phyloP scores from a whole-genome alignment of 2,888 invertebrate genomes.

The Tineola bisselliella region DNA sequence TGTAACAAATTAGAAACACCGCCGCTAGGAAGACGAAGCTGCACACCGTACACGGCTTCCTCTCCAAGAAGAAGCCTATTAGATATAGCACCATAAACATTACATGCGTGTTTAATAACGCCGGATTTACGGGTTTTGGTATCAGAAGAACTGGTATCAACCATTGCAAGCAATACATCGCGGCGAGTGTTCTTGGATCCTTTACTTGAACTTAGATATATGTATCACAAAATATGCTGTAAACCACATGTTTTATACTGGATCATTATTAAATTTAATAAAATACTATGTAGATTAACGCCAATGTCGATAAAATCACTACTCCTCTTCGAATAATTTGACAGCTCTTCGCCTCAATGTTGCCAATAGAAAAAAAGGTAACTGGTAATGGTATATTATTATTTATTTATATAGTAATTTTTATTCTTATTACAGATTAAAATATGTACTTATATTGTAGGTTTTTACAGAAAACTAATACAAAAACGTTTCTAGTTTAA shows the following conservation, averaged over 20 bases:
- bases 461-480: too few species aligned
- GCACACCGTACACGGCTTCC: constrained; percentile 97
- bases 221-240: constrained; percentile 24
- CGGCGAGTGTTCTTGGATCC: neutral
- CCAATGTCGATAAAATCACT: neutral
- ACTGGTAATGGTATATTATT: too few species aligned
- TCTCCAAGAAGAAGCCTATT: constrained; percentile 95
- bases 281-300: neutral
- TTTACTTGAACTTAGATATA: constrained; percentile 6
- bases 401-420: too few species aligned
- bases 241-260: constrained; percentile 36
- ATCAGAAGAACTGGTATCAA: constrained; percentile 95
- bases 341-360: too few species aligned
- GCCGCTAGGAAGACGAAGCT: constrained; percentile 94
- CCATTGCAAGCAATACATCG: constrained; percentile 97
- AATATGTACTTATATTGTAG: too few species aligned
- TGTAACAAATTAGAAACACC: constrained; percentile 94
- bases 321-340: neutral
- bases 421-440: too few species aligned
- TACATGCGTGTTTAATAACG: constrained; percentile 93
- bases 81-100: constrained; percentile 97
- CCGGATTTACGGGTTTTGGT: constrained; percentile 97
- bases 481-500: too few species aligned
- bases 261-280: constrained; percentile 26
- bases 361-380: too few species aligned